phyloP scores from a whole-genome alignment of 2,113 vertebrate genomes.

The Polypterus bichir region DNA sequence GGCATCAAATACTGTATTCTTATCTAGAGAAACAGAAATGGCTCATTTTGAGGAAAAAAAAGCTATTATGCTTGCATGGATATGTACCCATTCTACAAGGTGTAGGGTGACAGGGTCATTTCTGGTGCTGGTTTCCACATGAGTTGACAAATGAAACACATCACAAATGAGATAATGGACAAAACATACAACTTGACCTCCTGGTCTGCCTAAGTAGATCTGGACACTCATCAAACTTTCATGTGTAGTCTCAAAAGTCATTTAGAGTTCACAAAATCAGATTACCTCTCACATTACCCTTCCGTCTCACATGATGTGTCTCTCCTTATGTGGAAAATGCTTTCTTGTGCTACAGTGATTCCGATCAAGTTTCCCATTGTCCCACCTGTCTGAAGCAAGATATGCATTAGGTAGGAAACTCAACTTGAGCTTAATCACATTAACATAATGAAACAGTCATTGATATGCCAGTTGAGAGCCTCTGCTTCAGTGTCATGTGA shows the following conservation, averaged over 20 bases:
- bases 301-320: constrained; percentile 23
- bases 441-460: constrained; percentile 20
- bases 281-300: constrained; percentile 32
- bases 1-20: too few relatives aligned
- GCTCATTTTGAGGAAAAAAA: background rate
- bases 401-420: constrained; percentile 16
- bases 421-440: constrained; percentile 25
- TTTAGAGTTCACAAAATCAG: constrained; percentile 33
- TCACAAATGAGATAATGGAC: constrained; percentile 31
- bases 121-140: constrained; percentile 19
- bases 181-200: constrained; percentile 20
- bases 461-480: constrained; percentile 16
- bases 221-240: constrained; percentile 29
- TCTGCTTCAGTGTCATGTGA: constrained; percentile 7
- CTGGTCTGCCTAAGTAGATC: constrained; percentile 8
- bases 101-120: background rate
- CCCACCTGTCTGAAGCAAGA: constrained; percentile 27
- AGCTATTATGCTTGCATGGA: background rate
- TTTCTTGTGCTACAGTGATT: constrained; percentile 6
- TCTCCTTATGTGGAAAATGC: constrained; percentile 17
- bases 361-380: constrained; percentile 30
- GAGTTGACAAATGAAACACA: constrained; percentile 29
- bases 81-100: constrained; percentile 9
- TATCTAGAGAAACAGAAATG: too few relatives aligned
- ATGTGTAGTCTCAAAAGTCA: constrained; percentile 27